Conservation (phyloP, 2,888 invertebrate species). For the Tanytarsus gracilentus region DNA sequence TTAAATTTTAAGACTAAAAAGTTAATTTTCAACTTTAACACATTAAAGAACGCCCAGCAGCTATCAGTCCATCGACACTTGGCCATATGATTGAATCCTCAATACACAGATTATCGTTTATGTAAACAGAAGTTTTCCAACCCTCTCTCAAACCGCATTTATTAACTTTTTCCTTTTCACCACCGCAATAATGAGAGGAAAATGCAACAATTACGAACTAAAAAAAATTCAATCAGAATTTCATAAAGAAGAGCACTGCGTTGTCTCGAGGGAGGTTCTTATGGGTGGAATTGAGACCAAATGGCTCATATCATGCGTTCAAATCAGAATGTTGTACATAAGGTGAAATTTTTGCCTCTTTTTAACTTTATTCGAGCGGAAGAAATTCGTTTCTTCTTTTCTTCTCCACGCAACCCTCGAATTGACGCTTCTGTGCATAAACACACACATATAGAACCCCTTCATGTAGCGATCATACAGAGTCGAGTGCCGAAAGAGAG, state of each 20-base stretch:
- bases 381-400: neutral
- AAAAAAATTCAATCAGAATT: neutral
- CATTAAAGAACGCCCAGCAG: constrained; percentile 13
- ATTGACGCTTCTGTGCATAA: no score
- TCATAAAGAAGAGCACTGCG: no score
- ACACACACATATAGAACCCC: no score
- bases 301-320: no score
- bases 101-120: neutral
- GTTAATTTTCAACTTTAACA: no score
- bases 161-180: neutral
- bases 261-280: no score
- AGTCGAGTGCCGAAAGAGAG: no score
- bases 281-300: no score
- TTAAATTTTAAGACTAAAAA: no score
- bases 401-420: no score
- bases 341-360: constrained; percentile 20
- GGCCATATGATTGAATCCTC: constrained; percentile 11
- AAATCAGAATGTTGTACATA: constrained; percentile 5
- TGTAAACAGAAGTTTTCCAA: neutral
- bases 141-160: neutral
- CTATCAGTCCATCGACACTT: constrained; percentile 19
- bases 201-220: neutral
- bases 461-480: no score
- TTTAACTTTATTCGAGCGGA: neutral
- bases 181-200: neutral